These are phyloP conservation scores for Chamaetylas fuelleborni DNA, from an alignment of 2,113 vertebrate species.

Conservation along the genomic window DNA sequence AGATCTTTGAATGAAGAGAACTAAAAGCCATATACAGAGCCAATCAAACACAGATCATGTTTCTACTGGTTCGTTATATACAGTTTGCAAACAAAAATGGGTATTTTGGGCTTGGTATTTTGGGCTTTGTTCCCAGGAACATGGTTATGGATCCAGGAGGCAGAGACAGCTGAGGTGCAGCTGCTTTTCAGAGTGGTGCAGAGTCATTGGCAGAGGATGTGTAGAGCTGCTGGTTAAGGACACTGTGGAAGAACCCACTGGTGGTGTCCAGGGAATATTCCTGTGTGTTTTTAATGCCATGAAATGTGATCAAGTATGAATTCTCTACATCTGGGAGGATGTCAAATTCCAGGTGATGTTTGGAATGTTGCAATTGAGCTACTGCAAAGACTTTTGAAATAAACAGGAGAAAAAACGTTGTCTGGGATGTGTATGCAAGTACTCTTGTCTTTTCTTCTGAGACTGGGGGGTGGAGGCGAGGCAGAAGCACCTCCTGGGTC, in stretches of 20 bases:
- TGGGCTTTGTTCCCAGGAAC: neutral
- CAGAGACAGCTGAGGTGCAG: neutral
- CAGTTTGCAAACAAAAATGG: neutral
- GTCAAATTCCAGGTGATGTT: neutral
- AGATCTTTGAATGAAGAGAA: slow-evolving; percentile 44
- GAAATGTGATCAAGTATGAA: neutral
- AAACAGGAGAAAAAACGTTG: slow-evolving; percentile 24
- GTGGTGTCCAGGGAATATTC: neutral
- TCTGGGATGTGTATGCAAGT: neutral
- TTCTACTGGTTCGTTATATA: neutral
- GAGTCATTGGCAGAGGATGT: neutral
- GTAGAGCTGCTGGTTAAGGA: neutral
- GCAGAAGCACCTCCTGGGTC: neutral
- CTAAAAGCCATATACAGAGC: slow-evolving; percentile 52
- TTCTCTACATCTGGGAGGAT: slow-evolving; percentile 25
- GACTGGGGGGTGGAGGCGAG: rapidly evolving
- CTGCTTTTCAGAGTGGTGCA: rapidly evolving
- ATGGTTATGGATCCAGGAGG: neutral
- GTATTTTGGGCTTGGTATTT: neutral
- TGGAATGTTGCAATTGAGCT: slow-evolving; percentile 28
- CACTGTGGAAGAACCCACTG: neutral
- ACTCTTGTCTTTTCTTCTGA: neutral
- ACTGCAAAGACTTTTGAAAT: slow-evolving; percentile 37
- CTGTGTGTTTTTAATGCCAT: neutral
- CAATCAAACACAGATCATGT: neutral